Evolutionary conservation across 2,797 vertebrate genomes (phyloP), one percentile per base, ranked within the genome.

Genomic region (Lithobates pipiens): DNA sequence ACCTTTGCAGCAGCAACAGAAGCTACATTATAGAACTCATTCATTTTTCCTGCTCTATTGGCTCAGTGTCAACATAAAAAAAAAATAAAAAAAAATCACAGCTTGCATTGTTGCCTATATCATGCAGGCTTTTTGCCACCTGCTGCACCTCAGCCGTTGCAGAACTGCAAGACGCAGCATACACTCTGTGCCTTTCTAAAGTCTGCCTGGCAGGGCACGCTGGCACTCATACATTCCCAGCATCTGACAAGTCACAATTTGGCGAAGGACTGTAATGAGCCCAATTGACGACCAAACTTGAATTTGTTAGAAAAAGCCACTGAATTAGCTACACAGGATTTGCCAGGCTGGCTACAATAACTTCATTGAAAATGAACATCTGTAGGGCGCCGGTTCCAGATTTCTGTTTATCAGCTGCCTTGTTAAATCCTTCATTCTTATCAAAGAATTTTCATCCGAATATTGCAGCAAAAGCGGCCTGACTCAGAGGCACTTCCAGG

Each of bases 351-450:
- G 42, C 42, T 25, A 29, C 10, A 76, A 83, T 83, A 76, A 83
- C 75, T 39, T 75, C 39, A 16, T 54, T 76, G 29, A 76, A 57
- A 83, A 69, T 83, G 63, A 68, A 83, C 82, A 83, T 76, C 82
- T 83, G 82, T 68, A 76, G 36, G 42, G 9, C 39, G 15, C 39
- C 10, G 29, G 42, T 69, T 76, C 63, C 73, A 76, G 73, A 76
- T 69, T 83, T 42, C 36, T 27, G 72, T 77, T 76, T 77, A 69
- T 70, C 44, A 84, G 34, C 50, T 39, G 76, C 75, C 83, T 78
- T 77, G 75, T 65, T 77, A 46, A 77, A 84, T 84, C 44, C 75
- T 84, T 77, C 73, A 69, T 84, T 67, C 74, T 77, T 71, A 77
- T 77, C 75, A 77, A 46, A 77, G 18, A 54, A 80, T 42, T 84